These are phyloP conservation scores for Parasteatoda tepidariorum DNA, from an alignment of 1,140 invertebrate species.

Conservation along the genomic window DNA sequence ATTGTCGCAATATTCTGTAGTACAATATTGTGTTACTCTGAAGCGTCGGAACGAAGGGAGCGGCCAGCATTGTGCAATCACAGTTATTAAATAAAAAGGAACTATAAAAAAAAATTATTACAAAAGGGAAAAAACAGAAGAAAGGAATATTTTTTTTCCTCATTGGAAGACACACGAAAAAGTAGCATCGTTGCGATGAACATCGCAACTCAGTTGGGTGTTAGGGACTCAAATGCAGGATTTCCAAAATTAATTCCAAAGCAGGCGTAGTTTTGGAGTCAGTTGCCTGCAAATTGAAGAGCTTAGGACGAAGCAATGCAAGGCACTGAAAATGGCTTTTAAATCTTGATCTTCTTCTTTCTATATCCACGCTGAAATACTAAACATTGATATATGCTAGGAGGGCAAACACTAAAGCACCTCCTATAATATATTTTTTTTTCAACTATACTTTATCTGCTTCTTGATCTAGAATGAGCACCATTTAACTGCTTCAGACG, in stretches of 20 bases:
- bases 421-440: not conserved
- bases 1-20: too few species aligned
- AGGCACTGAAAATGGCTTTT: conserved; percentile 43
- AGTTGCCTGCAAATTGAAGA: conserved; percentile 17
- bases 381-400: not conserved
- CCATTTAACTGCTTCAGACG: conserved; percentile 30
- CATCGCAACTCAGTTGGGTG: conserved; percentile 1
- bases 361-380: not conserved
- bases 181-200: conserved; percentile 33
- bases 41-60: not conserved
- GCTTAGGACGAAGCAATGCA: conserved; percentile 27
- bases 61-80: conserved; percentile 37
- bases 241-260: not conserved
- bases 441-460: not conserved
- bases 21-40: too few species aligned
- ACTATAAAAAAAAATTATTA: conserved; percentile 35
- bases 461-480: conserved; percentile 47
- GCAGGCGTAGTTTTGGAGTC: not conserved
- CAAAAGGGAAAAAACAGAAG: not conserved
- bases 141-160: not conserved
- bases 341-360: not conserved
- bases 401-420: not conserved
- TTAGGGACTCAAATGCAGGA: not conserved
- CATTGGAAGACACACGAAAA: conserved; percentile 54
- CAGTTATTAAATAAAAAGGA: conserved; percentile 49